These are phyloP conservation scores for Cataglyphis cursor DNA, from an alignment of 2,888 invertebrate genomes.

Conservation along the genomic window DNA sequence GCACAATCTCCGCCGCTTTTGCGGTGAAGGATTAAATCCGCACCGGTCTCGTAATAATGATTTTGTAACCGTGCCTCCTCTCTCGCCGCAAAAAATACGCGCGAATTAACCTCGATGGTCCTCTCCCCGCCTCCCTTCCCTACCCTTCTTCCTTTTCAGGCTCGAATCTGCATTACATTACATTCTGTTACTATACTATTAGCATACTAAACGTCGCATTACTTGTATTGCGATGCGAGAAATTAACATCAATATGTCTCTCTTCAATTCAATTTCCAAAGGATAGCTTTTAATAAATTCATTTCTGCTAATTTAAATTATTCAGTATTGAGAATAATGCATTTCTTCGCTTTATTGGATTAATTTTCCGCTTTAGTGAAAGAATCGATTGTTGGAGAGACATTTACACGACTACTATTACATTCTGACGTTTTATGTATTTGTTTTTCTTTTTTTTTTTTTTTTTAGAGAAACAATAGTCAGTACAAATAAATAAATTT, in stretches of 20 bases:
- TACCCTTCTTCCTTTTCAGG: background rate
- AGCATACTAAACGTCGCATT: conserved; percentile 6
- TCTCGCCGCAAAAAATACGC: conserved; percentile 52
- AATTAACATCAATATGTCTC: conserved; percentile 3
- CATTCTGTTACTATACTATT: conserved; percentile 7
- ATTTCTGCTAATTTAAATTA: background rate
- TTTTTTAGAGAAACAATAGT: background rate
- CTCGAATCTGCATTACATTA: conserved; percentile 27
- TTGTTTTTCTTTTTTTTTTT: background rate
- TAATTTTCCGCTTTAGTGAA: background rate
- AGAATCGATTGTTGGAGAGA: background rate
- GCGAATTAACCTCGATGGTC: conserved; percentile 49
- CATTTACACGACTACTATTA: background rate
- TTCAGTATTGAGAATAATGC: background rate
- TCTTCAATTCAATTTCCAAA: background rate
- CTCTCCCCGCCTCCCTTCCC: background rate
- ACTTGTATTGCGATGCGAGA: conserved; percentile 3
- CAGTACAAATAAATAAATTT: background rate
- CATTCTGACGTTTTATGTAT: background rate
- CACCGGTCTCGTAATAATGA: conserved; percentile 45
- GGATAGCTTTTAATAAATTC: background rate
- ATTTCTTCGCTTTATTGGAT: background rate
- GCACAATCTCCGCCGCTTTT: conserved; percentile 53
- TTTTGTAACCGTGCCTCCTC: conserved; percentile 49
- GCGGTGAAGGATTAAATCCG: conserved; percentile 54